Base-by-base conservation (phyloP, 2,797 vertebrate species). In the Sebastes glaucus region DNA sequence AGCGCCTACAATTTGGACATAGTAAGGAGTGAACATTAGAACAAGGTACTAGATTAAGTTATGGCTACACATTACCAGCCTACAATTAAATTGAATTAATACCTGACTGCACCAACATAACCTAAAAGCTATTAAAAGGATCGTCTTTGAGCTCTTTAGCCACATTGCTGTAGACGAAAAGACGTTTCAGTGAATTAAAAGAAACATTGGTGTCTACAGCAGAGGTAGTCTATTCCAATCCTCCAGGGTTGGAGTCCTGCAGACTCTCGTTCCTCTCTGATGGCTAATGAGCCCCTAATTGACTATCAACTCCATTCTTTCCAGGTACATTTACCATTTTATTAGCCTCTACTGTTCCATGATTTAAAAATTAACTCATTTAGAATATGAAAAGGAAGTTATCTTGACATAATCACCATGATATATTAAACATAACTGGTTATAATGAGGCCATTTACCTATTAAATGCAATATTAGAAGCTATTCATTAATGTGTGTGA, bases 231-330 rank as follows among this genome's bases (percentile, higher is more conserved):
- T 28, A 22, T 55, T 75, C 35, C 14, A 64, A 27, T 70, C 74
- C 71, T 82, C 14, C 4, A 56, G 70, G 63, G 38, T 11, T 18
- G 32, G 28, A 79, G 66, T 66, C 38, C 20, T 53, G 11, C 60
- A 75, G 22, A 59, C 62, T 64, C 23, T 52, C 69, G 52, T 65
- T 76, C 60, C 13, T 71, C 71, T 59, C 71, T 32, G 23, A 66
- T 28, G 42, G 59, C 14, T 74, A 75, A 85, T 66, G 62, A 80
- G 52, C 27, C 53, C 25, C 75, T 72, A 66, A 82, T 28, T 64
- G 32, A 69, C 55, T 60, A 71, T 79, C 25, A 81, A 32, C 52
- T 60, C n/a, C 35, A 42, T 64, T 81, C 18, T 69, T 78, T 62
- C 11, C n/a, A 62, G 33, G 42, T 77, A 71, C 65, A 74, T 68